These are phyloP conservation scores for Lepidiolamprologus cunningtoni DNA, from an alignment of 2,113 vertebrate genomes.

Conservation along the genomic window DNA sequence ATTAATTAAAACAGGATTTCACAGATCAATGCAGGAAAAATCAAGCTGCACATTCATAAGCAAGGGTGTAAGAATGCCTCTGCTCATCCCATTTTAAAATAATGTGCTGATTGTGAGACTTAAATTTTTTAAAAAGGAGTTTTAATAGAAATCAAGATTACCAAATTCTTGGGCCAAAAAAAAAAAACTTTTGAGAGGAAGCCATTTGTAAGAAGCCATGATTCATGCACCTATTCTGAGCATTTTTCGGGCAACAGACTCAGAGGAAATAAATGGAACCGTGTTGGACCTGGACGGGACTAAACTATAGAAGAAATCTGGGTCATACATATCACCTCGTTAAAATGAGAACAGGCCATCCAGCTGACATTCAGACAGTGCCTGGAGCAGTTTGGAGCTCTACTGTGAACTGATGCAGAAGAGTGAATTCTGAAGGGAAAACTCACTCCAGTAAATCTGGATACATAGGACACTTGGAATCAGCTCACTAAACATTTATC, in stretches of 20 bases:
- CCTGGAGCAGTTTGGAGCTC: slow-evolving; percentile 42
- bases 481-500: slow-evolving; percentile 18
- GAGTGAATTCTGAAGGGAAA: slow-evolving; percentile 45
- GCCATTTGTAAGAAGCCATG: background rate
- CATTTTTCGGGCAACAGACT: background rate
- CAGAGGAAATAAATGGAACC: background rate
- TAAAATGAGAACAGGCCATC: slow-evolving; percentile 52
- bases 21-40: background rate
- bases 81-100: background rate
- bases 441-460: slow-evolving; percentile 27
- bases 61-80: background rate
- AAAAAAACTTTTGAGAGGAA: background rate
- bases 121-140: fast-evolving
- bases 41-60: background rate
- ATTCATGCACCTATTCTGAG: background rate
- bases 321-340: slow-evolving; percentile 50
- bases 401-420: slow-evolving; percentile 62
- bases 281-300: background rate
- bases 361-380: slow-evolving; percentile 62
- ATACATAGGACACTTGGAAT: slow-evolving; percentile 17
- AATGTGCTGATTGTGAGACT: background rate
- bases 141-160: background rate
- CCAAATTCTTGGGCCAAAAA: background rate
- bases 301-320: slow-evolving; percentile 40
- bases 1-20: background rate